Evolutionary conservation across 2,888 invertebrate genomes (phyloP).

Genomic region (Nudaria mundana): DNA sequence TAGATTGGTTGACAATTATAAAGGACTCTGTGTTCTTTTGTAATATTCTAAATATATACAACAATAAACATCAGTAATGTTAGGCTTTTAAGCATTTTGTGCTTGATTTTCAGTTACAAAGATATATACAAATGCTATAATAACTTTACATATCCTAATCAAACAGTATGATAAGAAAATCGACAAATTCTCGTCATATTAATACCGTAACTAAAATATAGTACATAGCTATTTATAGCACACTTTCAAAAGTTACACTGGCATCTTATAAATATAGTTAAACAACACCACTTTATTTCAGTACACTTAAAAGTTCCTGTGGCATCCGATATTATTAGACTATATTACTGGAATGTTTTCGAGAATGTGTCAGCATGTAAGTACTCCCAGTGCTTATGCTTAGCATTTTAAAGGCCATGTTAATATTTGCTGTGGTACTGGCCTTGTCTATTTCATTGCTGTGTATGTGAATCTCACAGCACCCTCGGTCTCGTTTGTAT

Average conservation of each 20-base stretch:
- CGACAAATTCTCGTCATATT: conserved; percentile 8
- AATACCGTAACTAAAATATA: conserved; percentile 14
- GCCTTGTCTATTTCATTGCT: conserved; percentile 1
- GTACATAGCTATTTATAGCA: conserved; percentile 6
- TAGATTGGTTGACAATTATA: conserved; percentile 23
- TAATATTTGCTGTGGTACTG: conserved; percentile 2
- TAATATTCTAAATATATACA: conserved; percentile 46
- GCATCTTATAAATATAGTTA: conserved; percentile 3
- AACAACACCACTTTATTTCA: no score
- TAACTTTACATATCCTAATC: conserved; percentile 19
- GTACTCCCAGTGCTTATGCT: no score
- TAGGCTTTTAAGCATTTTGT: conserved; percentile 44
- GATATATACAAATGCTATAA: conserved; percentile 24
- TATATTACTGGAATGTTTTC: no score
- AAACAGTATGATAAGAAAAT: conserved; percentile 16
- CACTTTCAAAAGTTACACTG: conserved; percentile 3
- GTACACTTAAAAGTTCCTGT: no score
- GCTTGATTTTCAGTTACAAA: conserved; percentile 19
- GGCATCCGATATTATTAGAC: no score
- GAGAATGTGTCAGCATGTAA: no score
- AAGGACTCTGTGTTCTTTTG: conserved; percentile 24
- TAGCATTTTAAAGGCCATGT: no score
- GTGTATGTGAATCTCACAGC: neutral
- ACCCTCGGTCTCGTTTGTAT: no score
- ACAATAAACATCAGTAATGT: conserved; percentile 35